Evolutionary conservation across 2,797 vertebrate species (phyloP), one percentile per base, ranked within the genome.

Genomic region (Hirundo rustica): DNA sequence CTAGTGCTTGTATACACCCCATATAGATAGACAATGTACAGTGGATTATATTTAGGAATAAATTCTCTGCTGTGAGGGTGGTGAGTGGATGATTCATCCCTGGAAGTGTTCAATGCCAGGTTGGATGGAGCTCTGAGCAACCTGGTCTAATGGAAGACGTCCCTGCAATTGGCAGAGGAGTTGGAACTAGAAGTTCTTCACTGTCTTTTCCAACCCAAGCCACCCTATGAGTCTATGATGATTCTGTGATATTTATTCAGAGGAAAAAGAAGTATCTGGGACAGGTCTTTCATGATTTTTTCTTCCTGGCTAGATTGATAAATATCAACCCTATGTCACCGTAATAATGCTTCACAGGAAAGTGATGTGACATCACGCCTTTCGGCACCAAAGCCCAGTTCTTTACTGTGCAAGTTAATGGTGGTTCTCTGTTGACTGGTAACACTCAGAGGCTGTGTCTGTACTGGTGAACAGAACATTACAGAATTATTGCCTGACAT

Each of bases 101-200:
- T 57, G 38, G 23, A 83, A 70, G 14, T 45, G 16, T 14, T 51
- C 57, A 51, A 0, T 0, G 0, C 8, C 44, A 45, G 50, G 25
- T 5, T 64, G 44, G 29, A 62, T 40, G 29, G 44, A 13, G 11
- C 16, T n/a, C 25, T 76, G 29, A 57, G 57, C 3, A 45, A 16
- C 5, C 21, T 57, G 51, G 38, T 45, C 23, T 45, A 38, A 30
- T 16, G 32, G 9, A 50, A 38, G 14, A 7, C 16, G 16, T 30
- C 27, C 9, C 36, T 44, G 16, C 4, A 9, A 23, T n/a, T 13
- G 13, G 23, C 20, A 82, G 10, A 12, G 7, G 16, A 7, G 10
- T 7, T 45, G 20, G 40, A 88, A 54, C 25, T 13, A 30, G 25
- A 34, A 26, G 51, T 15, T 45, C 57, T 51, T 57, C 30, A 19